Evolutionary conservation across 2,888 invertebrate species (phyloP), one percentile per base, ranked within the genome.

Genomic region (Cylloceria caligata): DNA sequence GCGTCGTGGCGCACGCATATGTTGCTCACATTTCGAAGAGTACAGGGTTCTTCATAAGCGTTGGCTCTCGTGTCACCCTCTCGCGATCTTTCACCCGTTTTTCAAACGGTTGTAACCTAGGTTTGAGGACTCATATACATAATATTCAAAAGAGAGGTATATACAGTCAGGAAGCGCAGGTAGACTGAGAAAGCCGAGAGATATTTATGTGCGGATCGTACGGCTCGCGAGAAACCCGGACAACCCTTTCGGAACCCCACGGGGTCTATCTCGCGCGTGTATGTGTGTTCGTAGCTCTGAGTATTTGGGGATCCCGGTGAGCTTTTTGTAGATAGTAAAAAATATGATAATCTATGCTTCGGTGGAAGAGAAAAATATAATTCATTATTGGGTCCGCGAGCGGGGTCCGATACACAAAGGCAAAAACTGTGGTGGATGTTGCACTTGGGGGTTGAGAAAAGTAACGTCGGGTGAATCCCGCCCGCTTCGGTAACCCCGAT

Each of bases 271-370:
- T 80, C 55, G 21, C 34, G 55, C 67, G 19, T 42, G 42, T 57
- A n/a, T n/a, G n/a, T n/a, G n/a, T 49, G 24, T 47, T 11, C 16
- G 13, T 13, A 67, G 49, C 80, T 65, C 47, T 76, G 68, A 72
- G 65, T 36, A 52, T 45, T 47, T 47, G 45, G 45, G 65, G 74
- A 64, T 68, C 73, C 73, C 81, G 77, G 49, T 75, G 60, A 69
- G 64, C 55, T 91, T 90, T 91, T 90, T 90, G 84, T 89, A 88
- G 91, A 91, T 90, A 89, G 90, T 91, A 92, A 92, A 92, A 92
- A 92, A 92, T 92, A 92, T 92, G 90, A 92, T 92, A 92, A 92
- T 92, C 90, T 91, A 92, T 92, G 91, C 92, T 91, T 88, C 87
- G 90, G 81, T 92, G 92, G 90, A 90, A 91, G 89, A 92, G 91